Evolutionary conservation across 35 echinoderm and acorn worm species (phyloP), one percentile per base, ranked within the genome.

Genomic region (Apostichopus parvimensis): DNA sequence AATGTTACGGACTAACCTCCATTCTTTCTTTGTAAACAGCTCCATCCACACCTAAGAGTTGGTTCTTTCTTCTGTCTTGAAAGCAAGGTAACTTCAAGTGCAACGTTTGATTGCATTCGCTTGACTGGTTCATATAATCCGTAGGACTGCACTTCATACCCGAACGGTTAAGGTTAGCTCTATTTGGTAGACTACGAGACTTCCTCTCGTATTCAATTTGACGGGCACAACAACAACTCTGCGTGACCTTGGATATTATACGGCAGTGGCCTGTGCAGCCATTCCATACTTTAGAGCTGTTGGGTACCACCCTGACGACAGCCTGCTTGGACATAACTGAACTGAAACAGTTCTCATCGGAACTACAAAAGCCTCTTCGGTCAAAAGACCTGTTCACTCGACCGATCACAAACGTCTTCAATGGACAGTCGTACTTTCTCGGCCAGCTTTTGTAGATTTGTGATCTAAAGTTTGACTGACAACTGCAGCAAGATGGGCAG

Each of bases 401-500:
- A 60, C 83, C 95, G 90, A 79, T 77, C 78, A 68, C 77, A 93
- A 92, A 88, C 78, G 95, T 89, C 58, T 94, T 92, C 45, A 99
- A 79, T 6, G 97, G 97, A 79, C 97, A 99, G 45, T 95, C 88
- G 13, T 93, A 87, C 58, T 99, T 99, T 14, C 97, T 80, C 14
- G 97, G 97, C 97, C 97, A 99, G 79, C 97, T 99, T 45, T 87
- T 94, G 79, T 93, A 95, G 18, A 66, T 91, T 21, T 81, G 54
- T 5, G 87, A 82, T 57, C 79, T 88, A 72, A 84, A 93, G 20
- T 91, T 95, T 26, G 91, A 87, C 14, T 95, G 93, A 92, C 97
- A 99, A 24, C 81, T 96, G 79, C 97, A 99, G 73, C 97, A 99
- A 25, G 95, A 90, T 23, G 97, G 97, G 85, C 97, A 99, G 84